These are phyloP conservation scores for Mustela lutreola DNA, from an alignment of 2,113 vertebrate species.

Conservation along the genomic window DNA sequence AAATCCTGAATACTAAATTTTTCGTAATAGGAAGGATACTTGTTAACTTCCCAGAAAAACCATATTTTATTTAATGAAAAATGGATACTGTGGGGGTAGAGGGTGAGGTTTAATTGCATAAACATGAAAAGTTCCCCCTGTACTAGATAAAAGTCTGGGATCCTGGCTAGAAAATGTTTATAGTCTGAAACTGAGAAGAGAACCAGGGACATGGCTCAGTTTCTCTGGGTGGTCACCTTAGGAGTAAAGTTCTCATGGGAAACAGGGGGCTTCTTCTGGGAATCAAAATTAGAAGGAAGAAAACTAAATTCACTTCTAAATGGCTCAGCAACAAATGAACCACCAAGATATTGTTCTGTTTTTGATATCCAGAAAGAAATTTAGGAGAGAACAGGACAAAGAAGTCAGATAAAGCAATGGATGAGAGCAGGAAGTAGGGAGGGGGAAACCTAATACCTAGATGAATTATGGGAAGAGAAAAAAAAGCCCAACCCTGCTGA, in stretches of 20 bases:
- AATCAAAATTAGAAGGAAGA: not conserved
- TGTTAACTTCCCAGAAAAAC: slow-evolving; percentile 1
- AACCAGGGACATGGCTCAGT: not conserved
- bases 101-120: not conserved
- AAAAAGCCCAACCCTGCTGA: slow-evolving; percentile 48
- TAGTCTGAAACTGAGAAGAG: not conserved
- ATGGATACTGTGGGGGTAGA: not conserved
- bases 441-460: not conserved
- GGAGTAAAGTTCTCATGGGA: not conserved
- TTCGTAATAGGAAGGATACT: not conserved
- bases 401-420: not conserved
- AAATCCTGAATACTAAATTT: slow-evolving; percentile 63
- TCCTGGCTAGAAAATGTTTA: not conserved
- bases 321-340: not conserved
- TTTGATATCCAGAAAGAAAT: not conserved
- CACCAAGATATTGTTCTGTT: not conserved
- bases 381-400: not conserved
- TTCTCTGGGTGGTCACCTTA: not conserved
- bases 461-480: slow-evolving; percentile 35
- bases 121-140: not conserved
- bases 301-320: not conserved
- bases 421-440: not conserved
- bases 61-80: slow-evolving; percentile 49
- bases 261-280: not conserved
- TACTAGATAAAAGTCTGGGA: not conserved